Evolutionary conservation across 2,888 invertebrate species (phyloP).

Genomic region (Romanomermis culicivorax): DNA sequence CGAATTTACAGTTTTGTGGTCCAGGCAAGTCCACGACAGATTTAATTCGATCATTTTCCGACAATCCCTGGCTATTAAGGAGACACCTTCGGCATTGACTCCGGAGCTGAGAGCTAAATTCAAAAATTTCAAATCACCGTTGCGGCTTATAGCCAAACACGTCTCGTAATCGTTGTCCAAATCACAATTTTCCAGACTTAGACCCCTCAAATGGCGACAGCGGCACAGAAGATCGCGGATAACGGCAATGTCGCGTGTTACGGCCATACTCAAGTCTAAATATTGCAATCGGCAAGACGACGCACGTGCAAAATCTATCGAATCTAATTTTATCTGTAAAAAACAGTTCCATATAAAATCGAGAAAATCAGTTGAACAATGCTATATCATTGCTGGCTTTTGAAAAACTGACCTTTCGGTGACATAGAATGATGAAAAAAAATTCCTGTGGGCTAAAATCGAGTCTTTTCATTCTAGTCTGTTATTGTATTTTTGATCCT

Average conservation of each 20-base stretch:
- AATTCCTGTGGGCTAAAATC: too few relatives aligned
- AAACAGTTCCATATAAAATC: not conserved
- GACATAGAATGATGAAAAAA: not conserved
- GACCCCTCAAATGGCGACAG: slow-evolving; percentile 50
- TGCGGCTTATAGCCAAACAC: slow-evolving; percentile 40
- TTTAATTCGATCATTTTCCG: slow-evolving; percentile 40
- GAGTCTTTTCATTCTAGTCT: too few relatives aligned
- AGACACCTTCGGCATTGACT: not conserved
- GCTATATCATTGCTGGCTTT: too few relatives aligned
- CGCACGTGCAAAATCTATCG: not conserved
- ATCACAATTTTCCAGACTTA: slow-evolving; percentile 58
- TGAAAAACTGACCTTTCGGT: too few relatives aligned
- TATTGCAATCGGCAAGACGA: slow-evolving; percentile 41
- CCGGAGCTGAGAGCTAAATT: slow-evolving; percentile 36
- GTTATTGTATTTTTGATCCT: too few relatives aligned
- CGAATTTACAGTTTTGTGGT: slow-evolving; percentile 39
- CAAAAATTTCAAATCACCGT: slow-evolving; percentile 40
- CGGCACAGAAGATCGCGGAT: slow-evolving; percentile 38
- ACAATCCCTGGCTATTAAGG: not conserved
- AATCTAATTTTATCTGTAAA: not conserved
- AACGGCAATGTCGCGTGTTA: slow-evolving; percentile 35
- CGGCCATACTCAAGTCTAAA: slow-evolving; percentile 61
- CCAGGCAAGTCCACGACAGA: slow-evolving; percentile 56
- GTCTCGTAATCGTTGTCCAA: slow-evolving; percentile 43
- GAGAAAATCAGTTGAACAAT: too few relatives aligned